Conservation (phyloP, 1,140 invertebrate genomes). For the Drosophila nasuta region DNA sequence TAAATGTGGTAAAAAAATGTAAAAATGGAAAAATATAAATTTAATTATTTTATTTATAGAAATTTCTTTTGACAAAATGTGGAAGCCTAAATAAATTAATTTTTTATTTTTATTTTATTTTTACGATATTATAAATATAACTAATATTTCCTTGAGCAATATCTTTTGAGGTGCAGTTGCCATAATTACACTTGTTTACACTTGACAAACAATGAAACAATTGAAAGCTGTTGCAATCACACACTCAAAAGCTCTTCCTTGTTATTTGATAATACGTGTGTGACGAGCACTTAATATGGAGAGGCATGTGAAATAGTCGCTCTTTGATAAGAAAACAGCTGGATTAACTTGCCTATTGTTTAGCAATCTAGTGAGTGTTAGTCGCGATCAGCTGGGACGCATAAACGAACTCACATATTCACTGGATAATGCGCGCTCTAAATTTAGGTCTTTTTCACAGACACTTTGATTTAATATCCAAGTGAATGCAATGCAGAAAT, state of each 20-base stretch:
- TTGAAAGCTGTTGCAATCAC: background rate
- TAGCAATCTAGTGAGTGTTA: background rate
- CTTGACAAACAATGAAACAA: background rate
- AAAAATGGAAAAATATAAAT: too few relatives aligned
- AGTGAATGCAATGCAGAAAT: conserved; percentile 14
- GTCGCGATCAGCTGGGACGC: background rate
- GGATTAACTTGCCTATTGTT: background rate
- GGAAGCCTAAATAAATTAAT: too few relatives aligned
- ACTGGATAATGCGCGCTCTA: conserved; percentile 19
- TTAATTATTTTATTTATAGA: too few relatives aligned
- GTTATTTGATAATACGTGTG: background rate
- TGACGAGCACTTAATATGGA: background rate
- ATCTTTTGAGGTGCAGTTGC: background rate
- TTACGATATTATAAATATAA: too few relatives aligned
- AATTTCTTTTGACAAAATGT: too few relatives aligned
- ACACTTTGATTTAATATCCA: conserved; percentile 42
- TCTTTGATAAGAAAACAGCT: conserved; percentile 1
- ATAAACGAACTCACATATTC: conserved; percentile 17
- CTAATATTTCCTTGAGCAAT: too few relatives aligned
- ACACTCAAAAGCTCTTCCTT: background rate
- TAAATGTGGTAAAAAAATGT: too few relatives aligned
- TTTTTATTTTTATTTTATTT: too few relatives aligned
- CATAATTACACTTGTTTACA: background rate
- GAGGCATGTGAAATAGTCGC: background rate
- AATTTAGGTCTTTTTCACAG: conserved; percentile 46